A percentile compares a stretch with the other conserved stretches of the same genome.
These are phyloP conservation scores for Psilopogon haemacephalus DNA, from an alignment of 2,113 vertebrate genomes.

Conservation along the genomic window DNA sequence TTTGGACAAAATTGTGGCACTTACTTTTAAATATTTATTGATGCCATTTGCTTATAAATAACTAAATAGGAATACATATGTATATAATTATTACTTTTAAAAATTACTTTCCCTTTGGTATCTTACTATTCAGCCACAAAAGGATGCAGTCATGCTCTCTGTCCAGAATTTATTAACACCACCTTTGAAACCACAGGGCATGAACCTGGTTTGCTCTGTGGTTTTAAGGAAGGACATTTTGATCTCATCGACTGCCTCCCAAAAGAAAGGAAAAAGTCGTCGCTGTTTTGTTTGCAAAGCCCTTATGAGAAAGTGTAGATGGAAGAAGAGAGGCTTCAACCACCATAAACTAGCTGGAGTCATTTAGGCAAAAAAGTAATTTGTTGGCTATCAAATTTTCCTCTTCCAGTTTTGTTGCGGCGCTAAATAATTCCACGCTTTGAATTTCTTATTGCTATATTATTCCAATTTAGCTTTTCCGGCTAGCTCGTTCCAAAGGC, in stretches of 20 bases:
- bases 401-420: background rate
- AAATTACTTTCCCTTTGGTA: background rate
- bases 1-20: background rate
- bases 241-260: background rate
- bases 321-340: background rate
- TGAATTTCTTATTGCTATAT: background rate
- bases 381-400: background rate
- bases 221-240: background rate
- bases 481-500: background rate
- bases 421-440: background rate
- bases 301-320: background rate
- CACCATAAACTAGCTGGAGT: background rate
- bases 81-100: background rate
- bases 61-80: no score
- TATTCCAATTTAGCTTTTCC: background rate
- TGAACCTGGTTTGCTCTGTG: background rate
- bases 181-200: background rate
- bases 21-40: background rate
- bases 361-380: background rate
- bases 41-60: background rate
- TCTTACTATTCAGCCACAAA: conserved; percentile 4
- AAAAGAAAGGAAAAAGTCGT: background rate
- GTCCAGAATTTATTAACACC: background rate
- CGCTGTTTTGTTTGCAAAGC: background rate
- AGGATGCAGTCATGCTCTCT: background rate